A percentile compares a stretch with the other conserved stretches of the same genome.
These are phyloP conservation scores for Oceanodroma tethys DNA, from an alignment of 2,113 vertebrate species.

Conservation along the genomic window DNA sequence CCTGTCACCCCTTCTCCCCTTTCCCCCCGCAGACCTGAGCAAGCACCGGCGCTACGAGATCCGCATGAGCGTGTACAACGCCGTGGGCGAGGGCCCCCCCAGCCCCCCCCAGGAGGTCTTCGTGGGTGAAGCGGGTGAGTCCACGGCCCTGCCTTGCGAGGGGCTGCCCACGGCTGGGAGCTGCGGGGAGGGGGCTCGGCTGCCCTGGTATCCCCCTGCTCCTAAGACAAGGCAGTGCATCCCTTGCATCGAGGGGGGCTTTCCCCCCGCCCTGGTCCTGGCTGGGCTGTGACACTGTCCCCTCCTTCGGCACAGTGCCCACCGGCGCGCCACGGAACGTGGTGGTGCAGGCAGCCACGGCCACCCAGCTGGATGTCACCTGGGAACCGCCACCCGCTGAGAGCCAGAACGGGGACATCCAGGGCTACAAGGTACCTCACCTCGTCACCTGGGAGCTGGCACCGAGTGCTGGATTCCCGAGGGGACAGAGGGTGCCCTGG, in stretches of 20 bases:
- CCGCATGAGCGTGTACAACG: conserved; percentile 92
- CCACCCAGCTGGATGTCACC: conserved; percentile 92
- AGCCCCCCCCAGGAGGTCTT: conserved; percentile 94
- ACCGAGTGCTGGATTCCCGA: background rate
- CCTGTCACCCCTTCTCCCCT: background rate
- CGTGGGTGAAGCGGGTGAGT: conserved; percentile 93
- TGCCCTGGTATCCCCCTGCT: background rate
- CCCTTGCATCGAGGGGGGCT: accelerated
- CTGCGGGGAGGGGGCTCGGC: accelerated
- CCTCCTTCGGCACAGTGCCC: conserved; percentile 77
- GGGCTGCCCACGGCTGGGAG: accelerated
- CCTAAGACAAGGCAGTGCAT: accelerated
- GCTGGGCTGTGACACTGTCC: background rate
- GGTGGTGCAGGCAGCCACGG: conserved; percentile 81
- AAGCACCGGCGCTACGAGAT: conserved; percentile 96
- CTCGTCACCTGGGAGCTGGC: background rate
- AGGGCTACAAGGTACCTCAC: conserved; percentile 90
- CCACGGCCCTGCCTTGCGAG: accelerated
- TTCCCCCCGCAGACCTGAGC: conserved; percentile 78
- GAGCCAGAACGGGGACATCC: conserved; percentile 94
- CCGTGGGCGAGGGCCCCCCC: conserved; percentile 88
- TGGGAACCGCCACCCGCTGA: conserved; percentile 90
- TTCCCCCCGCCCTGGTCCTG: background rate
- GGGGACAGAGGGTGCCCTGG: background rate
- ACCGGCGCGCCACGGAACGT: conserved; percentile 87